Percentiles rank a stretch among this genome's conserved stretches.
These are phyloP conservation scores for Menidia beryllina DNA, from an alignment of 2,113 vertebrate genomes.

Conservation along the genomic window DNA sequence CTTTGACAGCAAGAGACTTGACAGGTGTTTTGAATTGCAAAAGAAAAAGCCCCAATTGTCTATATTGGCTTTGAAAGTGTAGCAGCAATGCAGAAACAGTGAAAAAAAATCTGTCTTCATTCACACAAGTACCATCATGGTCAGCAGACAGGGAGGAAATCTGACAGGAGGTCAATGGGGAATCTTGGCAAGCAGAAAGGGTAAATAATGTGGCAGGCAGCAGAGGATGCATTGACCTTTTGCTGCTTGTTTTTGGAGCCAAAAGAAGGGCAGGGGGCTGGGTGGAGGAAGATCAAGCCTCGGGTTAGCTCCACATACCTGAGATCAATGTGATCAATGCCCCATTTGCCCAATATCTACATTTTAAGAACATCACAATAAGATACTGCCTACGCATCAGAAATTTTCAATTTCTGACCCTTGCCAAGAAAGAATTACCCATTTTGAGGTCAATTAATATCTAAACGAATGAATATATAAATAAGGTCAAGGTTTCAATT, in stretches of 20 bases:
- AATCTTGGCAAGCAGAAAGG: constrained; percentile 65
- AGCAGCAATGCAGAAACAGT: background rate
- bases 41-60: background rate
- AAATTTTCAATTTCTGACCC: constrained; percentile 23
- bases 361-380: constrained; percentile 14
- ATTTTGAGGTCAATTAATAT: too few species aligned
- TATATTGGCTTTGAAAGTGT: constrained; percentile 3
- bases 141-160: constrained; percentile 15
- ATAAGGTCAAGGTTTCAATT: background rate
- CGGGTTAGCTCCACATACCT: constrained; percentile 44
- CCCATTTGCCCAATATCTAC: constrained; percentile 16
- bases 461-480: too few species aligned
- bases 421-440: background rate
- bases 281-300: constrained; percentile 41
- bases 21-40: too few species aligned
- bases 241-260: constrained; percentile 53
- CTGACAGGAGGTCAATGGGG: constrained; percentile 57
- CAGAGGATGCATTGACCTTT: constrained; percentile 73
- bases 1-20: too few species aligned
- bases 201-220: constrained; percentile 53
- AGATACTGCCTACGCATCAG: constrained; percentile 18
- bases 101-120: background rate
- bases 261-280: constrained; percentile 39
- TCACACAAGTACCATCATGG: constrained; percentile 10
- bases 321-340: constrained; percentile 29